phyloP scores from a whole-genome alignment of 2,888 invertebrate genomes.

The Thera obeliscata region DNA sequence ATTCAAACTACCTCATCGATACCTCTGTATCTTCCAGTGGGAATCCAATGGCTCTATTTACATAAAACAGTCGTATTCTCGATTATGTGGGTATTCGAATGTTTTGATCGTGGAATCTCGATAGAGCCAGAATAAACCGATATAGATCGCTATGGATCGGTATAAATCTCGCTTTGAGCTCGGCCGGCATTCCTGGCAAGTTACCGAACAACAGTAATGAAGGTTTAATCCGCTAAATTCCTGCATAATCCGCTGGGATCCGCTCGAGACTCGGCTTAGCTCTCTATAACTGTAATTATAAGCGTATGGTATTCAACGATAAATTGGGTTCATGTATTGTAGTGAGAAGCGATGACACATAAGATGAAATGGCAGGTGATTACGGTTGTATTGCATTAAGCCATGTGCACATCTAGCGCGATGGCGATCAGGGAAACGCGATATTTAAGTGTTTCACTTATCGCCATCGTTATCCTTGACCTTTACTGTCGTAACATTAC shows the following conservation, averaged over 20 bases:
- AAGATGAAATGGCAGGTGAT: neutral
- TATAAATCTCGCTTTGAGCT: constrained; percentile 71
- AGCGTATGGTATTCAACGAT: constrained; percentile 18
- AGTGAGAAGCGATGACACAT: neutral
- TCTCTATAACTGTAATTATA: constrained; percentile 52
- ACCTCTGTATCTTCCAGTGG: constrained; percentile 39
- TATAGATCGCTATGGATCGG: constrained; percentile 39
- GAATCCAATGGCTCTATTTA: constrained; percentile 54
- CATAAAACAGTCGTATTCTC: constrained; percentile 67
- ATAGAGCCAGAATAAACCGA: constrained; percentile 33
- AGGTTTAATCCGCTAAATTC: constrained; percentile 72
- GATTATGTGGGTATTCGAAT: constrained; percentile 59
- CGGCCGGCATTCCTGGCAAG: constrained; percentile 66
- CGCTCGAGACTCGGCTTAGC: constrained; percentile 54
- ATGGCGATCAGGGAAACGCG: too few species aligned
- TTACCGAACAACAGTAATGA: constrained; percentile 75
- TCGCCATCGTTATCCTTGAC: too few species aligned
- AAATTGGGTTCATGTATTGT: constrained; percentile 16
- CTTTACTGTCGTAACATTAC: too few species aligned
- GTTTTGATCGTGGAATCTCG: constrained; percentile 63
- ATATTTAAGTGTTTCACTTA: too few species aligned
- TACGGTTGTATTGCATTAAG: too few species aligned
- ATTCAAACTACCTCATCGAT: constrained; percentile 39
- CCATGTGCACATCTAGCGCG: too few species aligned
- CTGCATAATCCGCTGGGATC: constrained; percentile 63